Evolutionary conservation across 2,888 invertebrate species (phyloP).

Genomic region (Hypsopygia costalis): DNA sequence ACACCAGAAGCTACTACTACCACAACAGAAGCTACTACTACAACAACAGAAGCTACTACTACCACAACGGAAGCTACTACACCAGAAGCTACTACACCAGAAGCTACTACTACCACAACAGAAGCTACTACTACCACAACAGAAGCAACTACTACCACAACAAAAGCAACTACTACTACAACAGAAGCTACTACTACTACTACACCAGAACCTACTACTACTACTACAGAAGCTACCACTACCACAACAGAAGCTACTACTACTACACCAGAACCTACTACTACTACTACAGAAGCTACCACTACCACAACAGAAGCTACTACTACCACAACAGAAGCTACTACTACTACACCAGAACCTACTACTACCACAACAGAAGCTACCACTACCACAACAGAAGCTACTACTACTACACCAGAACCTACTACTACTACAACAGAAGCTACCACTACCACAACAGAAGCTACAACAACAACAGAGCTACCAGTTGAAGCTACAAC

Average conservation of each 20-base stretch:
- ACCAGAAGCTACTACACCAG: conserved; percentile 13
- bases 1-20: conserved; percentile 4
- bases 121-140: conserved; percentile 11
- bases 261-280: conserved; percentile 1
- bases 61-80: conserved; percentile 8
- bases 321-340: no score
- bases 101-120: conserved; percentile 18
- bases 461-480: conserved; percentile 14
- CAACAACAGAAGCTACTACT: conserved; percentile 15
- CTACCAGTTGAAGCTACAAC: neutral
- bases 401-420: no score
- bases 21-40: conserved; percentile 5
- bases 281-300: conserved; percentile 8
- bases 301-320: conserved; percentile 17
- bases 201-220: conserved; percentile 1
- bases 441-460: conserved; percentile 14
- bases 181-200: conserved; percentile 19
- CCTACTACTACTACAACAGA: conserved; percentile 14
- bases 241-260: conserved; percentile 17
- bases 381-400: conserved; percentile 15
- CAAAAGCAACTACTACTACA: conserved; percentile 10
- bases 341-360: no score
- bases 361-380: conserved; percentile 9
- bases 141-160: conserved; percentile 3
- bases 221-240: conserved; percentile 9